Base-by-base conservation (phyloP, 2,113 vertebrate species). In the Clinocottus analis region DNA sequence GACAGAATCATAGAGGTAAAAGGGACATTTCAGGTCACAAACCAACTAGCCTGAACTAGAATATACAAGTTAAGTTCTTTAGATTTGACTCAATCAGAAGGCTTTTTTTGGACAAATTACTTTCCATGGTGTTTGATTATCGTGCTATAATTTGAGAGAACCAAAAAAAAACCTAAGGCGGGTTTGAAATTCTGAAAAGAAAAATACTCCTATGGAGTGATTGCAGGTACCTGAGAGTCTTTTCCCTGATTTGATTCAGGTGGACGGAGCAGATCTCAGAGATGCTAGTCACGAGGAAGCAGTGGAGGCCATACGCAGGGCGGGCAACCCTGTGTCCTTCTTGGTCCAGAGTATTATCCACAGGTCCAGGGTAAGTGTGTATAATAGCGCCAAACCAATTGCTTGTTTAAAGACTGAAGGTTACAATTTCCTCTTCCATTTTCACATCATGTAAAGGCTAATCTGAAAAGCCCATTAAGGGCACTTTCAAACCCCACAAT, bases 251-350 rank as follows among this genome's bases (percentile, higher is more conserved):
- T 70, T 25, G n/a, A n/a, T 5, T 71, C 95, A 99, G 98, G 98
- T 99, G 94, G 98, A 97, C 79, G 97, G 97, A 77, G 97, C 94
- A 77, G 97, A 99, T 86, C 94, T 99, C 85, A 96, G 97, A 94
- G 98, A 99, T 84, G 98, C 98, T 65, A 99, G 97, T 92, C 98
- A 99, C 0, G 98, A 99, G 83, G 97, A 99, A 95, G 98, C 98
- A 56, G 98, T 99, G 91, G 98, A 99, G 94, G 98, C 97, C 92
- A 99, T 99, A 93, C 97, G 98, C 88, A 97, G 94, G 90, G 98
- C 97, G 86, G 97, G 96, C 77, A 98, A 96, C 91, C 96, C 98
- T 9, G 98, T 99, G 80, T 92, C 96, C 87, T 99, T 99, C 93
- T 87, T 97, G 94, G 97, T 99, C 79, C 98, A 99, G 94, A 99